Evolutionary conservation across 2,113 vertebrate genomes (phyloP).

Genomic region (Tachysurus fulvidraco): DNA sequence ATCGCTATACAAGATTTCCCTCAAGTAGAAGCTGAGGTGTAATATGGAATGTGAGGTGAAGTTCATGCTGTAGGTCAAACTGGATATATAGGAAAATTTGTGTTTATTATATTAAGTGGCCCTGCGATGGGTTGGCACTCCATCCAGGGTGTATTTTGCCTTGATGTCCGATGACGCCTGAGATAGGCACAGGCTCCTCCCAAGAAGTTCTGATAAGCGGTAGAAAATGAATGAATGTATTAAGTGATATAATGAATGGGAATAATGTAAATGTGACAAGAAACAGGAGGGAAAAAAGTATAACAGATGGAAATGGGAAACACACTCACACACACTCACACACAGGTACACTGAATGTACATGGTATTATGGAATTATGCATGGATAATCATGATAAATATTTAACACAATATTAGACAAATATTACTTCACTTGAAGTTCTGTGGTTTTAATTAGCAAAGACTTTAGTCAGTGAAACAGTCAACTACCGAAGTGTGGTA

Average conservation of each 20-base stretch:
- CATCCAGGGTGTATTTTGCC: too few species aligned
- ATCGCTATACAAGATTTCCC: neutral
- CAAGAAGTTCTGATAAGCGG: too few species aligned
- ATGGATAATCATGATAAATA: neutral
- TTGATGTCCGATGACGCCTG: too few species aligned
- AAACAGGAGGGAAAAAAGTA: neutral
- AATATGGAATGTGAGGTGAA: neutral
- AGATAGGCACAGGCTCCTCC: too few species aligned
- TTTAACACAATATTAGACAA: neutral
- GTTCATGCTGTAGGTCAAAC: neutral
- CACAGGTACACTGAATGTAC: neutral
- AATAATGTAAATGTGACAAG: neutral
- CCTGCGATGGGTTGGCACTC: too few species aligned
- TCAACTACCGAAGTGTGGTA: slow-evolving; percentile 47
- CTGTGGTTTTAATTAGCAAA: slow-evolving; percentile 49
- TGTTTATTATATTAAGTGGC: neutral
- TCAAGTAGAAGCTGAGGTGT: neutral
- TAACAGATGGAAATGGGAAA: neutral
- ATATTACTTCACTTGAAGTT: neutral
- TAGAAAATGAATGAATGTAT: too few species aligned
- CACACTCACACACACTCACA: neutral
- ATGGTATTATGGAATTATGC: neutral
- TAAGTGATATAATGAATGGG: neutral
- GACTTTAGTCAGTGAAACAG: slow-evolving; percentile 40
- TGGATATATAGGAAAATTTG: neutral